Percentiles rank a stretch among this genome's conserved stretches.
phyloP scores from a whole-genome alignment of 2,113 vertebrate species.

The Brevimyrus niger region DNA sequence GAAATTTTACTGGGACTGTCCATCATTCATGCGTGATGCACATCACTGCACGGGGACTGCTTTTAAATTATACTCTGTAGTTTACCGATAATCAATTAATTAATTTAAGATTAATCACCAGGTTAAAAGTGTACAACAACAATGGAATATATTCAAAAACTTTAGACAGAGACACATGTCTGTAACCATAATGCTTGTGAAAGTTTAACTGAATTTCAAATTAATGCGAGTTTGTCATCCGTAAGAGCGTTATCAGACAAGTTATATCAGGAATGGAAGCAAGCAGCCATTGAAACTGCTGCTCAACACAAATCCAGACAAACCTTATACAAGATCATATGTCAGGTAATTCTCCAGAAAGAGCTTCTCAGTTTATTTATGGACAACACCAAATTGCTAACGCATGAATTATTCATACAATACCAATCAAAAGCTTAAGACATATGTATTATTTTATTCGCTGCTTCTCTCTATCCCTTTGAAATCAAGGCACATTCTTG shows the following conservation, averaged over 20 bases:
- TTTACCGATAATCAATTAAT: neutral
- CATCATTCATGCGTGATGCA: neutral
- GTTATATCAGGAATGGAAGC: neutral
- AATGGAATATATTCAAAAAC: neutral
- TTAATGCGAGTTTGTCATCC: neutral
- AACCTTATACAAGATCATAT: neutral
- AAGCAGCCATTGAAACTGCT: neutral
- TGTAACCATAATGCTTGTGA: neutral
- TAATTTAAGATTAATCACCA: neutral
- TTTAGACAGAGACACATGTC: neutral
- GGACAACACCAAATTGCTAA: neutral
- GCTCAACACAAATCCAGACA: neutral
- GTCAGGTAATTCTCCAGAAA: neutral
- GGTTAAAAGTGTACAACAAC: neutral
- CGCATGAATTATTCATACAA: neutral
- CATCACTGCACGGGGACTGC: neutral
- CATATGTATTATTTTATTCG: neutral
- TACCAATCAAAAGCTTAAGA: neutral
- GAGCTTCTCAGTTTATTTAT: neutral
- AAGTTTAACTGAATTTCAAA: neutral
- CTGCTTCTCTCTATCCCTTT: neutral
- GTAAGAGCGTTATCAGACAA: neutral
- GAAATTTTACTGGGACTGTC: neutral
- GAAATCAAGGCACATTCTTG: neutral
- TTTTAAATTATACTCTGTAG: neutral